Percentiles rank a stretch among this genome's conserved stretches.
These are phyloP conservation scores for Beaufortia kweichowensis DNA, from an alignment of 2,113 vertebrate species.

Conservation along the genomic window DNA sequence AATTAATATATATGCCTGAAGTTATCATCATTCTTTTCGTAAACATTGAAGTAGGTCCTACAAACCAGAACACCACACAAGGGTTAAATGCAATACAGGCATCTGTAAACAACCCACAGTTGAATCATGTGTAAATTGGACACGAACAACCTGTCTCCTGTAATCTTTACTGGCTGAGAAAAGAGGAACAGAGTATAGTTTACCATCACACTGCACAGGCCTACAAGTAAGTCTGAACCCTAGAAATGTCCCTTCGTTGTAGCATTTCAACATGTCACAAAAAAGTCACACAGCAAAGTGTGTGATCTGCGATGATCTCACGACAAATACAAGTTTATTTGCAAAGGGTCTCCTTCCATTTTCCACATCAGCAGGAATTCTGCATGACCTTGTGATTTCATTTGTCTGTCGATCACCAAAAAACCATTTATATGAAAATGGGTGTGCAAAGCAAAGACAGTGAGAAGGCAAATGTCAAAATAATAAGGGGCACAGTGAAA, in stretches of 20 bases:
- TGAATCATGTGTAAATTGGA: too few species aligned
- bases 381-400: neutral
- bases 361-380: neutral
- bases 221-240: neutral
- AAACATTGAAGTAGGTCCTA: too few species aligned
- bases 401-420: neutral
- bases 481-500: slow-evolving; percentile 37
- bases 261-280: neutral
- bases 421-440: slow-evolving; percentile 42
- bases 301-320: neutral
- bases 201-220: neutral
- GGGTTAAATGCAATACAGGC: too few species aligned
- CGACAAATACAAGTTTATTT: neutral
- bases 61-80: too few species aligned
- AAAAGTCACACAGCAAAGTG: neutral
- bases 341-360: neutral
- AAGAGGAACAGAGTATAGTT: too few species aligned
- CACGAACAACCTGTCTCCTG: too few species aligned
- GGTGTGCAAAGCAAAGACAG: neutral
- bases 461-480: slow-evolving; percentile 23
- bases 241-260: neutral
- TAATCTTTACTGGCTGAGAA: too few species aligned
- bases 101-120: too few species aligned
- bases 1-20: too few species aligned
- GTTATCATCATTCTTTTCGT: too few species aligned